Percentiles rank a stretch among this genome's conserved stretches.
Conservation (phyloP, 2,797 vertebrate genomes). For the Kryptolebias ocellatus region DNA sequence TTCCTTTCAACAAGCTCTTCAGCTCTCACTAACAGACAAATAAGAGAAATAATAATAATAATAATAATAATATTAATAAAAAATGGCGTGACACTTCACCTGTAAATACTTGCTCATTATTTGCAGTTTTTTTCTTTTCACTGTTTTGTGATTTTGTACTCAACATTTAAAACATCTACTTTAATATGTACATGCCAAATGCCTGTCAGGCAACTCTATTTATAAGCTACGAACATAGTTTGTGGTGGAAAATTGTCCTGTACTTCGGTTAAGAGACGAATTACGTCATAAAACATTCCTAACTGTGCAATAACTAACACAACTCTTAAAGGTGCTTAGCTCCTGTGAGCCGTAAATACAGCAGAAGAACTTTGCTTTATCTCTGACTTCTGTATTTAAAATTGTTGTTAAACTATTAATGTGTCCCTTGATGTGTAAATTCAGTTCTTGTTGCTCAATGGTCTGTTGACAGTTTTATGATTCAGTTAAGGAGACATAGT, state of each 20-base stretch:
- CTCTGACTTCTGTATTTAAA: conserved; percentile 29
- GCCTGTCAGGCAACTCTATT: conserved; percentile 34
- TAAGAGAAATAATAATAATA: neutral
- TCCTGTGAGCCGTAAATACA: conserved; percentile 46
- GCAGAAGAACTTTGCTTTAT: conserved; percentile 36
- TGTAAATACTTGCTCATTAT: neutral
- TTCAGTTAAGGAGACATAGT: conserved; percentile 22
- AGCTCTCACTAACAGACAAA: neutral
- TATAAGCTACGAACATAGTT: conserved; percentile 36
- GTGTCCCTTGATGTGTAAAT: conserved; percentile 34
- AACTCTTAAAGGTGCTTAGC: conserved; percentile 33
- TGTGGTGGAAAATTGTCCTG: conserved; percentile 20
- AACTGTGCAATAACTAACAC: conserved; percentile 54
- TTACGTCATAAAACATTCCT: conserved; percentile 48
- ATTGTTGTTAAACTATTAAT: conserved; percentile 36
- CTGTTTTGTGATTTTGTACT: conserved; percentile 14
- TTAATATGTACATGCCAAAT: conserved; percentile 45
- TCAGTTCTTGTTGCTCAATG: conserved; percentile 26
- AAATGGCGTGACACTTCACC: neutral
- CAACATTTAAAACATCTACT: conserved; percentile 46
- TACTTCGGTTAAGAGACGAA: conserved; percentile 44
- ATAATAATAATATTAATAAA: neutral
- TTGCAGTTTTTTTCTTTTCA: conserved; percentile 4
- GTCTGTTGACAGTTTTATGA: conserved; percentile 25
- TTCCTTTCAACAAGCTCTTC: neutral